Evolutionary conservation across 2,797 vertebrate species (phyloP).

Genomic region (Enteromius anoplus): DNA sequence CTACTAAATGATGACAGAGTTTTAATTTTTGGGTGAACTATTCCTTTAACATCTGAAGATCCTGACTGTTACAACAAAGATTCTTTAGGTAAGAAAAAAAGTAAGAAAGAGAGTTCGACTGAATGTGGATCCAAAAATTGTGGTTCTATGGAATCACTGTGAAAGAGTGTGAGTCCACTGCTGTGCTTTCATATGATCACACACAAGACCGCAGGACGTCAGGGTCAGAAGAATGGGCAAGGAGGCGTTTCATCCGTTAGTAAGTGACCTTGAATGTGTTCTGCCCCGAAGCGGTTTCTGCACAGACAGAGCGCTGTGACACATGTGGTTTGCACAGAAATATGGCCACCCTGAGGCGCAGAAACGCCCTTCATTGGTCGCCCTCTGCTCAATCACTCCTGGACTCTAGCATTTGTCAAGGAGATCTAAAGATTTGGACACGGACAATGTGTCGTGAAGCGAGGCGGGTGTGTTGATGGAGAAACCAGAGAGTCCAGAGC

Average conservation of each 20-base stretch:
- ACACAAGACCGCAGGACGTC: background rate
- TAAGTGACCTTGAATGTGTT: slow-evolving; percentile 27
- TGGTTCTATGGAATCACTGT: too few species aligned
- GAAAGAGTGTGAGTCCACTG: background rate
- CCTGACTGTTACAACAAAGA: too few species aligned
- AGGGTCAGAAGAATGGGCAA: background rate
- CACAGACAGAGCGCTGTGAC: slow-evolving; percentile 13
- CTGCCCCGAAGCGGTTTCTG: slow-evolving; percentile 7
- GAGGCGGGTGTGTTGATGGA: slow-evolving; percentile 4
- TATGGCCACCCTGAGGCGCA: slow-evolving; percentile 32
- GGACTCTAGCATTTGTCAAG: slow-evolving; percentile 43
- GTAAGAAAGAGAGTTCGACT: too few species aligned
- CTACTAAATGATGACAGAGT: too few species aligned
- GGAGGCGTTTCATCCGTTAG: background rate
- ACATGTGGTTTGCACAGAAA: slow-evolving; percentile 30
- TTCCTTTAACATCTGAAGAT: too few species aligned
- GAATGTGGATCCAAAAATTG: too few species aligned
- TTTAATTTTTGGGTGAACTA: too few species aligned
- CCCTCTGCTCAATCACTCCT: slow-evolving; percentile 21
- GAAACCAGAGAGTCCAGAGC: slow-evolving; percentile 31
- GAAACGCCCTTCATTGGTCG: slow-evolving; percentile 40
- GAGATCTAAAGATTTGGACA: slow-evolving; percentile 26
- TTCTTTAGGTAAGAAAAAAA: too few species aligned
- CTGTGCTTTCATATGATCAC: background rate
- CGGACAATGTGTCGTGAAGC: slow-evolving; percentile 36